Percentiles rank a stretch among this genome's conserved stretches.
Evolutionary conservation across 2,888 invertebrate genomes (phyloP).

Genomic region (Meiosimyza decipiens): DNA sequence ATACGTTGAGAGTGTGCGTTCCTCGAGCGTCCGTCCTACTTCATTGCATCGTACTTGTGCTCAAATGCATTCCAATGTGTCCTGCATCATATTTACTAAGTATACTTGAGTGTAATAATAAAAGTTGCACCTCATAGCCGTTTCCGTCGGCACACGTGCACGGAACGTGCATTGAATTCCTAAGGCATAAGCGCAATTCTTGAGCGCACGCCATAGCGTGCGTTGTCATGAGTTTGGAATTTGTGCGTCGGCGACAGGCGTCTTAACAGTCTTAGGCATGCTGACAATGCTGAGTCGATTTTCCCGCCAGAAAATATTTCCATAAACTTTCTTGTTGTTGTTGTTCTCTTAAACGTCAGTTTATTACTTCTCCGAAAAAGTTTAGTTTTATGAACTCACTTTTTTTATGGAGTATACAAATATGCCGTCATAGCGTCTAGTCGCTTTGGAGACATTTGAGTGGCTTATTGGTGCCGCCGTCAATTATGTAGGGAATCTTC

Average conservation of each 20-base stretch:
- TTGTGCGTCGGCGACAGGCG: constrained; percentile 2
- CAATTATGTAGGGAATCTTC: constrained; percentile 16
- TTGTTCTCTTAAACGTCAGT: background rate
- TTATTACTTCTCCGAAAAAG: background rate
- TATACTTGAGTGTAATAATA: constrained; percentile 14
- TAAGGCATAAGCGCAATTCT: constrained; percentile 46
- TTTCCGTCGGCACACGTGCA: constrained; percentile 58
- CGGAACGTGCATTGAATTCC: constrained; percentile 63
- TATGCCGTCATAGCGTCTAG: constrained; percentile 14
- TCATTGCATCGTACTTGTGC: background rate
- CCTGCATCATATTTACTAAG: constrained; percentile 12
- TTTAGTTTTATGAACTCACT: constrained; percentile 32
- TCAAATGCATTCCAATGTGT: constrained; percentile 36
- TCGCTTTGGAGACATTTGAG: constrained; percentile 25
- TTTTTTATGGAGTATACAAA: background rate
- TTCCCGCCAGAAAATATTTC: constrained; percentile 3
- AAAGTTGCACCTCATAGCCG: constrained; percentile 51
- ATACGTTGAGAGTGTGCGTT: no score
- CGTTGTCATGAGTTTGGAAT: constrained; percentile 44
- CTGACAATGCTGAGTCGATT: background rate
- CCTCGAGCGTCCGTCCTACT: no score
- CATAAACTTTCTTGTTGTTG: background rate
- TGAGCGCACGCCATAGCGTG: constrained; percentile 45
- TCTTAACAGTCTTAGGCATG: background rate
- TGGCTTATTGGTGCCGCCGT: constrained; percentile 19